phyloP scores from a whole-genome alignment of 1,140 invertebrate species.

The Pantala flavescens region DNA sequence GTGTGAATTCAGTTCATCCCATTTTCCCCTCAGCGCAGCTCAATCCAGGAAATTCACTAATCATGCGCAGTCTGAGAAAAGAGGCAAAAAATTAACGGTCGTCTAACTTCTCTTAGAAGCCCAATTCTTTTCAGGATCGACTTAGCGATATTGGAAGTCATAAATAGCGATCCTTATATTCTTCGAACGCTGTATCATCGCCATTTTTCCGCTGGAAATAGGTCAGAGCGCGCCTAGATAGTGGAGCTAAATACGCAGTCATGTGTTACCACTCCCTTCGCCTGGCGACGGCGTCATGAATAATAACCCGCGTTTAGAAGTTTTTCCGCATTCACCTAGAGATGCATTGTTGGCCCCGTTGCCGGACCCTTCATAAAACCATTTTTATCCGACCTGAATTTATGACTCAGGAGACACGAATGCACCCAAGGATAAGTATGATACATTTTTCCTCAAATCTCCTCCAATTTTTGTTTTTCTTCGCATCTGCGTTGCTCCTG shows the following conservation, averaged over 20 bases:
- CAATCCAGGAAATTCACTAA: too few relatives aligned
- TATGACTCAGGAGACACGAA: neutral
- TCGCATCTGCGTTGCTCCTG: neutral
- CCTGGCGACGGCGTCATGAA: neutral
- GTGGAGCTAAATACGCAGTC: neutral
- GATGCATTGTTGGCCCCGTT: neutral
- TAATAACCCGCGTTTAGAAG: slow-evolving; percentile 5
- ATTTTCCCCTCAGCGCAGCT: too few relatives aligned
- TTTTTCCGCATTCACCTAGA: neutral
- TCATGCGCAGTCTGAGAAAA: too few relatives aligned
- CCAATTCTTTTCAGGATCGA: too few relatives aligned
- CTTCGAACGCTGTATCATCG: too few relatives aligned
- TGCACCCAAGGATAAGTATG: neutral
- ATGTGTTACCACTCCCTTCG: neutral
- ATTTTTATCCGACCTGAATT: neutral
- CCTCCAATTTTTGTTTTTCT: neutral
- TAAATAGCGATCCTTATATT: too few relatives aligned
- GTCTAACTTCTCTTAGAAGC: too few relatives aligned
- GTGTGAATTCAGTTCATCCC: too few relatives aligned
- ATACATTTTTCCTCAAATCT: neutral
- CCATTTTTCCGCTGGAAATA: neutral
- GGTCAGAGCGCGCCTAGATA: neutral
- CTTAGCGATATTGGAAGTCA: too few relatives aligned
- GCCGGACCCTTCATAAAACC: neutral
- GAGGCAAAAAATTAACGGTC: too few relatives aligned